Evolutionary conservation across 2,797 vertebrate genomes (phyloP).

Genomic region (Petrocephalus schoutedeni): DNA sequence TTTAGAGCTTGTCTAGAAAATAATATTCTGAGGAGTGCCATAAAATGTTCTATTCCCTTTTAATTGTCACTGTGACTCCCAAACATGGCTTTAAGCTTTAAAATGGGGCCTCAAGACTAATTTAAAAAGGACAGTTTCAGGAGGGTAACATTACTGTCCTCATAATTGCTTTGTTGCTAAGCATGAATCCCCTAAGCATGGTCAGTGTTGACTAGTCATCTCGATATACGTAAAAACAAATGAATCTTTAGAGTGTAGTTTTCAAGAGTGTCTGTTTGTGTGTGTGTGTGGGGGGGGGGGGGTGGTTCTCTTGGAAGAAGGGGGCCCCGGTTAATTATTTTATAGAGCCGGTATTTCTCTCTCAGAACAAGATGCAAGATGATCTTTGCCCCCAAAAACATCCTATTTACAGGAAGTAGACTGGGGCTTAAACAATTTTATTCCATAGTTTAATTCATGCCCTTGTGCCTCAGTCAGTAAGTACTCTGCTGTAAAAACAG

Average conservation of each 20-base stretch:
- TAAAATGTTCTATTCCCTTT: background rate
- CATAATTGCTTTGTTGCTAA: background rate
- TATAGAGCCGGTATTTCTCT: background rate
- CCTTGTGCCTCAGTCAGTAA: background rate
- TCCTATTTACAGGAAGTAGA: background rate
- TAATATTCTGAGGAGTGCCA: background rate
- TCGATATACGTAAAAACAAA: background rate
- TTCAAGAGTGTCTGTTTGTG: background rate
- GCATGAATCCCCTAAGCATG: background rate
- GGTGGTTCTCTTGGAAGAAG: background rate
- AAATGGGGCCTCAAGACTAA: background rate
- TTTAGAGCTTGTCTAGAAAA: background rate
- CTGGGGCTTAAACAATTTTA: too few species aligned
- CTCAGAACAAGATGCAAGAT: background rate
- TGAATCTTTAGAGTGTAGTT: background rate
- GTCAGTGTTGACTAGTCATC: background rate
- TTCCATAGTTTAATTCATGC: background rate
- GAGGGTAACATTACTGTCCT: background rate
- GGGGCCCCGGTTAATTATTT: background rate
- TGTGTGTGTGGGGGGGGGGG: background rate
- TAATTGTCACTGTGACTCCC: background rate
- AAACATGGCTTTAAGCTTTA: conserved; percentile 3
- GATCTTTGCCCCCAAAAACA: background rate
- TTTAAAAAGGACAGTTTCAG: conserved; percentile 8
- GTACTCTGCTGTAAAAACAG: background rate